Evolutionary conservation across 2,113 vertebrate genomes (phyloP).

Genomic region (Ctenodactylus gundi): DNA sequence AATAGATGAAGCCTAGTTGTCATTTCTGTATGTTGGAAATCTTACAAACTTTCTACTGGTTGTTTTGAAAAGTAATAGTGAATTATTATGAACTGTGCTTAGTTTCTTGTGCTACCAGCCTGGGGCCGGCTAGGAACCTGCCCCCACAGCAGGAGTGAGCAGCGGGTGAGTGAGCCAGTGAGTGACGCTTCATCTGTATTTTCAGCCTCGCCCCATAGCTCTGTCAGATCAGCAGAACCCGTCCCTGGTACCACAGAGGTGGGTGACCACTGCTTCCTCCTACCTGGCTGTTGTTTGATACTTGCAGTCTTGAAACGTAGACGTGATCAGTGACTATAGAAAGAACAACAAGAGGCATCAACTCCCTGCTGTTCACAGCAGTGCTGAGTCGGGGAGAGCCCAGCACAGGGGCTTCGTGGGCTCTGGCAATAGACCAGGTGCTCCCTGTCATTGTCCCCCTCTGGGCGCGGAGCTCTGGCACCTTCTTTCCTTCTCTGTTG

Average conservation of each 20-base stretch:
- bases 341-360: no score
- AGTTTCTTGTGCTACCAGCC: background rate
- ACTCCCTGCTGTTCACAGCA: background rate
- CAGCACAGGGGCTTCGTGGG: accelerated
- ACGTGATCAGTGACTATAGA: no score
- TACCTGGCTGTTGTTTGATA: background rate
- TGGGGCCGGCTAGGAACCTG: no score
- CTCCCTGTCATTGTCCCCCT: accelerated
- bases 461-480: background rate
- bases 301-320: background rate
- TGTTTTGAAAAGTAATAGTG: background rate
- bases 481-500: accelerated
- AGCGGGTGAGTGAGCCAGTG: no score
- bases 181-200: no score
- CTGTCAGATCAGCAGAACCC: no score
- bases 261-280: no score
- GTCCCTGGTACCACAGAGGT: no score
- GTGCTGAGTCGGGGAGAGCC: no score
- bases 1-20: no score
- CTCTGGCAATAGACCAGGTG: background rate
- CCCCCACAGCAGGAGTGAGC: no score
- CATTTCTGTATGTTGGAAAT: background rate
- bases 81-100: background rate
- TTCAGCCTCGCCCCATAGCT: no score
- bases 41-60: background rate